These are phyloP conservation scores for Telmatochromis sp. DNA, from an alignment of 2,113 vertebrate species.

Conservation along the genomic window DNA sequence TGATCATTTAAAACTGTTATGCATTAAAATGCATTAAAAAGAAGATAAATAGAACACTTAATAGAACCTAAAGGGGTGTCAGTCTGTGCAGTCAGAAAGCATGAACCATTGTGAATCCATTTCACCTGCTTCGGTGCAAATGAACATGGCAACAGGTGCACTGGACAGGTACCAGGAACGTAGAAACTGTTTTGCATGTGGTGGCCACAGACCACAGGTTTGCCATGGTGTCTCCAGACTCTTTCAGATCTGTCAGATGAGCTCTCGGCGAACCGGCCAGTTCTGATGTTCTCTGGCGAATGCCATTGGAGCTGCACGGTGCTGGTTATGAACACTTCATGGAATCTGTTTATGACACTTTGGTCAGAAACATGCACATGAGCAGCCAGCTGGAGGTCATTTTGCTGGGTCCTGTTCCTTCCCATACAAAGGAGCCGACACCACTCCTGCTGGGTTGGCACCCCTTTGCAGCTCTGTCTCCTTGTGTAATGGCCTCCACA, in stretches of 20 bases:
- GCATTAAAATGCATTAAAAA: neutral
- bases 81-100: neutral
- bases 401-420: neutral
- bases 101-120: neutral
- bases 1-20: neutral
- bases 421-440: neutral
- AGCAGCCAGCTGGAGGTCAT: neutral
- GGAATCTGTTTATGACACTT: neutral
- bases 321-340: neutral
- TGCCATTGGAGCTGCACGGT: neutral
- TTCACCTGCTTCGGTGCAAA: neutral
- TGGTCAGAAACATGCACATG: neutral
- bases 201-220: neutral
- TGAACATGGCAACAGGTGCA: neutral
- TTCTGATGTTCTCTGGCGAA: neutral
- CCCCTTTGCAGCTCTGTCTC: neutral
- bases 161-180: neutral
- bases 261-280: accelerated
- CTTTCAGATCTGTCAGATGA: neutral
- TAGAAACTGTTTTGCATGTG: neutral
- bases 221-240: neutral
- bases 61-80: neutral
- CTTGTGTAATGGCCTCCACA: neutral
- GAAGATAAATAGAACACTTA: neutral
- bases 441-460: neutral